Evolutionary conservation across 2,797 vertebrate genomes (phyloP).

Genomic region (Rhyacichthys aspro): DNA sequence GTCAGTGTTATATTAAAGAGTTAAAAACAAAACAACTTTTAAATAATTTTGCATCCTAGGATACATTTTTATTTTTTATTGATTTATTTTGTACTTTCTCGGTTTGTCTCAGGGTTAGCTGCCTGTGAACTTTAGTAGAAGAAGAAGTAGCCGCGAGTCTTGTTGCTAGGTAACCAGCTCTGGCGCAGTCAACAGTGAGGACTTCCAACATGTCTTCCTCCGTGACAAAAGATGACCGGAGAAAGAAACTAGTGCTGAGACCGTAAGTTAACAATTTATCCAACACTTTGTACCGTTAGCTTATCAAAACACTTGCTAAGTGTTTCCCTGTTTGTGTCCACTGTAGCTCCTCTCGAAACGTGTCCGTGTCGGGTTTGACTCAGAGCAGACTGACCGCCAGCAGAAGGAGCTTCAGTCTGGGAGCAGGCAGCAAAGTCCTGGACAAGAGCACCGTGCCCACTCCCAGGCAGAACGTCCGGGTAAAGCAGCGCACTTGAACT

Average conservation of each 20-base stretch:
- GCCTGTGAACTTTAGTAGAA: no score
- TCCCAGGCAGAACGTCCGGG: slow-evolving; percentile 61
- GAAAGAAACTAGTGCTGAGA: slow-evolving; percentile 52
- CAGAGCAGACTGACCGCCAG: slow-evolving; percentile 33
- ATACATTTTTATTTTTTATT: no score
- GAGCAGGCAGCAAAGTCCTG: slow-evolving; percentile 59
- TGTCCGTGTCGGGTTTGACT: slow-evolving; percentile 28
- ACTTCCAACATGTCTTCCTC: slow-evolving; percentile 44
- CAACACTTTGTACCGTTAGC: neutral
- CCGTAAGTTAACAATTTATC: slow-evolving; percentile 57
- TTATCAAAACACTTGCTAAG: neutral
- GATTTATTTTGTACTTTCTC: no score
- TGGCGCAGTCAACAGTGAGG: neutral
- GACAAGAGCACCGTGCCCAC: slow-evolving; percentile 54
- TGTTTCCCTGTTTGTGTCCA: neutral
- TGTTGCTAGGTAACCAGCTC: slow-evolving; percentile 4
- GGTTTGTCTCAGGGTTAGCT: no score
- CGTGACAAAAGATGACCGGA: slow-evolving; percentile 17
- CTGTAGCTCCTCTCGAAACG: slow-evolving; percentile 41
- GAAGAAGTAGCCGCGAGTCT: neutral
- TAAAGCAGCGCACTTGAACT: slow-evolving; percentile 27
- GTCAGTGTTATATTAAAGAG: no score
- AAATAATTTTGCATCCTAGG: no score
- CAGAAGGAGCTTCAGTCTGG: slow-evolving; percentile 54
- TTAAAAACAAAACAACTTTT: no score